These are phyloP conservation scores for Herminia tarsipennalis DNA, from an alignment of 2,888 invertebrate genomes.

Conservation along the genomic window DNA sequence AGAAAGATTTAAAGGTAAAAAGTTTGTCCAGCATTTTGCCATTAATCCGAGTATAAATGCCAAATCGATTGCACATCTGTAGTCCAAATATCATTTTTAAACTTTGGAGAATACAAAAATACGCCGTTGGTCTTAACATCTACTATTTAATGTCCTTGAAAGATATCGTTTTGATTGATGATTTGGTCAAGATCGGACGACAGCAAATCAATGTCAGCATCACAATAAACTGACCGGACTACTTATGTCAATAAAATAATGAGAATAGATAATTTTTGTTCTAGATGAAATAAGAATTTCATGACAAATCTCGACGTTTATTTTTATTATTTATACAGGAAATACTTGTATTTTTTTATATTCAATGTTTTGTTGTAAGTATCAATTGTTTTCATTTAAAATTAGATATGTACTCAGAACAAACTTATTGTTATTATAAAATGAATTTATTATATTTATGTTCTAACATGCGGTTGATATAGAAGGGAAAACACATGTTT, in stretches of 20 bases:
- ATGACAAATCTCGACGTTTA: slow-evolving; percentile 13
- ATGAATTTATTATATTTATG: slow-evolving; percentile 21
- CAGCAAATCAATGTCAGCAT: too few relatives aligned
- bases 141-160: too few relatives aligned
- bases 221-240: slow-evolving; percentile 22
- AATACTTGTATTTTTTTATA: slow-evolving; percentile 21
- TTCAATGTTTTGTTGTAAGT: slow-evolving; percentile 16
- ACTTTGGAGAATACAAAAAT: too few relatives aligned
- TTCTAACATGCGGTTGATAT: slow-evolving; percentile 13
- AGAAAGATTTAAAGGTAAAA: too few relatives aligned
- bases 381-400: neutral
- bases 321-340: slow-evolving; percentile 10
- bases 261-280: slow-evolving; percentile 29
- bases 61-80: too few relatives aligned
- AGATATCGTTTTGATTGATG: too few relatives aligned
- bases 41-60: too few relatives aligned
- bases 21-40: too few relatives aligned
- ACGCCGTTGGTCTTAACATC: too few relatives aligned
- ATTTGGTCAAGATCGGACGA: too few relatives aligned
- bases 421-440: slow-evolving; percentile 15
- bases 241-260: slow-evolving; percentile 28
- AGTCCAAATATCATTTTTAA: neutral
- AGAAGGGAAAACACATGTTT: slow-evolving; percentile 14
- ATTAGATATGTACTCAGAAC: too few relatives aligned
- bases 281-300: slow-evolving; percentile 29